These are phyloP conservation scores for Sminthurides bifidus DNA, from an alignment of 1,140 invertebrate genomes.

Conservation along the genomic window DNA sequence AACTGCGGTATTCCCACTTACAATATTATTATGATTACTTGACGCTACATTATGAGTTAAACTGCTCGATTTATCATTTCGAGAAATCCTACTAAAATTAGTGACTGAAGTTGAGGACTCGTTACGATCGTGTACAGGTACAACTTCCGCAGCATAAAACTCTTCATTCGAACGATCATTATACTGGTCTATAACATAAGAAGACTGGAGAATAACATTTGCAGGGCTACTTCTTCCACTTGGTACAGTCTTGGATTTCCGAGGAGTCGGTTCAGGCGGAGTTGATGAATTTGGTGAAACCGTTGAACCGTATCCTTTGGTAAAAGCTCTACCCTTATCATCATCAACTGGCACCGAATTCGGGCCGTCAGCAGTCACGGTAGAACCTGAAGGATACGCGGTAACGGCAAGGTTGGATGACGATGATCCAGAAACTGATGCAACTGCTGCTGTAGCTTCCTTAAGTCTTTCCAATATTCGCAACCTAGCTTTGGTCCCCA, in stretches of 20 bases:
- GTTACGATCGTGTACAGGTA: slow-evolving; percentile 4
- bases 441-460: neutral
- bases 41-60: too few relatives aligned
- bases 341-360: too few relatives aligned
- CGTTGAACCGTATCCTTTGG: too few relatives aligned
- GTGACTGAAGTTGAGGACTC: slow-evolving; percentile 9
- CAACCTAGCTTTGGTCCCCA: slow-evolving; percentile 28
- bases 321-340: too few relatives aligned
- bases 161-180: neutral
- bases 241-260: neutral
- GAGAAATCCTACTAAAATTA: slow-evolving; percentile 2
- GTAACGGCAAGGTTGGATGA: neutral
- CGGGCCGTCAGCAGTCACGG: too few relatives aligned
- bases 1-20: neutral
- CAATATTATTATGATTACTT: neutral
- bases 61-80: too few relatives aligned
- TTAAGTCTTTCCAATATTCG: slow-evolving; percentile 23
- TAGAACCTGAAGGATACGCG: neutral
- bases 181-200: slow-evolving; percentile 6
- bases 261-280: slow-evolving; percentile 2
- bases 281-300: neutral
- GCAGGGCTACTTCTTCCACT: neutral
- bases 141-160: neutral
- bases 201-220: neutral
- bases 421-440: neutral